Percentiles rank a stretch among this genome's conserved stretches.
Conservation (phyloP, 2,888 invertebrate genomes). For the Acholoe squamosa region DNA sequence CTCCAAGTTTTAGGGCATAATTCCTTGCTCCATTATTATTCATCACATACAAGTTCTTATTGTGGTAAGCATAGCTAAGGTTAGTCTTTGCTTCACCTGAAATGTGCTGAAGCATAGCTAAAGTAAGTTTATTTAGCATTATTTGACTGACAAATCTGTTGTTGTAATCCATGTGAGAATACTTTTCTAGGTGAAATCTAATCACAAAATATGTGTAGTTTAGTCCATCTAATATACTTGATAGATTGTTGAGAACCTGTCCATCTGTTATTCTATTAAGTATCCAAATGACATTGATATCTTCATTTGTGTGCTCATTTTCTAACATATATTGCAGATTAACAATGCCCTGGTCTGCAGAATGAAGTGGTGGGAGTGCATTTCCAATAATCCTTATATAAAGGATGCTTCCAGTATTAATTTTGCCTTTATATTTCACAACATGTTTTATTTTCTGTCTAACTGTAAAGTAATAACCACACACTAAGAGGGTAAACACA, state of each 20-base stretch:
- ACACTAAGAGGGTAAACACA: no score
- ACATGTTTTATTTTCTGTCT: no score
- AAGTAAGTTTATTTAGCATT: background rate
- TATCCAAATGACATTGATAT: background rate
- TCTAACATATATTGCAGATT: background rate
- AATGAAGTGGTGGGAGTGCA: background rate
- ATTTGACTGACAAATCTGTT: background rate
- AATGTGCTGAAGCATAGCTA: background rate
- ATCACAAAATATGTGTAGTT: background rate
- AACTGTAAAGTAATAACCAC: no score
- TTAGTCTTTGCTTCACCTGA: background rate
- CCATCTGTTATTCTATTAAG: background rate
- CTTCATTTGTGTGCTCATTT: background rate
- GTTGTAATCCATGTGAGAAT: background rate
- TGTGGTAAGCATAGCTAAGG: background rate
- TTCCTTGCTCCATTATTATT: background rate
- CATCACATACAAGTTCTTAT: slow-evolving; percentile 16
- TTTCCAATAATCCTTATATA: background rate
- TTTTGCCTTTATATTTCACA: no score
- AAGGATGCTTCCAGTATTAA: background rate
- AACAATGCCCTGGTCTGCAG: slow-evolving; percentile 1
- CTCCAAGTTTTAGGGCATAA: background rate
- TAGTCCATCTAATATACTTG: background rate
- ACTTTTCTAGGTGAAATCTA: background rate
- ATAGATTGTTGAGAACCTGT: background rate